A percentile compares a stretch with the other conserved stretches of the same genome.
Conservation (phyloP, 1,140 invertebrate genomes). For the Drosophila ironensis region DNA sequence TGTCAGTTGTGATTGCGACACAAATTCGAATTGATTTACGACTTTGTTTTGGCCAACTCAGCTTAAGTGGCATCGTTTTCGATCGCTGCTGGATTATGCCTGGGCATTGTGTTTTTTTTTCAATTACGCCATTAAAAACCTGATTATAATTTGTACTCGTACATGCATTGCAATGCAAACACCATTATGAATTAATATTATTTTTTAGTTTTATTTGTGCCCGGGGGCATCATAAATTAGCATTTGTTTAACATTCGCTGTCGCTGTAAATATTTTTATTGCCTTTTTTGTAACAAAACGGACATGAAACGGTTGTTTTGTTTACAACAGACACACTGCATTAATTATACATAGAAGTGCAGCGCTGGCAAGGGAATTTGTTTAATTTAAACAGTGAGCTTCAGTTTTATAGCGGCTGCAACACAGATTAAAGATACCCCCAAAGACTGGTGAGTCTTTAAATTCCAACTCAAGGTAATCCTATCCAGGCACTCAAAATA, state of each 20-base stretch:
- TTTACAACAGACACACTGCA: neutral
- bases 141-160: constrained; percentile 6
- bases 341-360: too few relatives aligned
- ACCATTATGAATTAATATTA: neutral
- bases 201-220: neutral
- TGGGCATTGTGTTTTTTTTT: neutral
- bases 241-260: constrained; percentile 30
- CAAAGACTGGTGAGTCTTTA: too few relatives aligned
- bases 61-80: constrained; percentile 1
- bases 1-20: constrained; percentile 34
- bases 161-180: too few relatives aligned
- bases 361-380: too few relatives aligned
- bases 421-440: too few relatives aligned
- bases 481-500: neutral
- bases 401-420: too few relatives aligned
- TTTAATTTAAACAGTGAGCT: too few relatives aligned
- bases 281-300: neutral
- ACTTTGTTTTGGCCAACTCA: constrained; percentile 40
- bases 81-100: neutral
- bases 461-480: constrained; percentile 1
- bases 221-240: constrained; percentile 8
- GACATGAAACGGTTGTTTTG: neutral
- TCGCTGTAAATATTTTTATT: neutral
- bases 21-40: constrained; percentile 58
- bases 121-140: neutral